Percentiles rank a stretch among this genome's conserved stretches.
Evolutionary conservation across 2,888 invertebrate species (phyloP).

Genomic region (Agapostemon virescens): DNA sequence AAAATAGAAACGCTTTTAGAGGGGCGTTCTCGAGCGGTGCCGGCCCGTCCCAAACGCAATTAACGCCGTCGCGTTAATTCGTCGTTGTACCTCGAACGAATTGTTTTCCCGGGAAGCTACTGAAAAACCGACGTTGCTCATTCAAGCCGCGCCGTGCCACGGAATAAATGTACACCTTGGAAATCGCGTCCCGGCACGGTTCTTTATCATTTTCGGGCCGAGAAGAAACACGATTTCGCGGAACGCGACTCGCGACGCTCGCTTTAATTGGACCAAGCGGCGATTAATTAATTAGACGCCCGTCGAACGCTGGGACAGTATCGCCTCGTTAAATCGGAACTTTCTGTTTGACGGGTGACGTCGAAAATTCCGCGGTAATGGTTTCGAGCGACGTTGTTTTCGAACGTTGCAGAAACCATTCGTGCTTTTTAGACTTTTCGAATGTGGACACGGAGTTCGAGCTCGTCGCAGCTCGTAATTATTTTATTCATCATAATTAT

Average conservation of each 20-base stretch:
- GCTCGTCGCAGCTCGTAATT: background rate
- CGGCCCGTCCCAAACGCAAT: constrained; percentile 40
- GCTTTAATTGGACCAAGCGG: background rate
- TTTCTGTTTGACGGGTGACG: background rate
- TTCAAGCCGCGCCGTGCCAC: background rate
- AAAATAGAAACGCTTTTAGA: constrained; percentile 31
- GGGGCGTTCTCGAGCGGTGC: background rate
- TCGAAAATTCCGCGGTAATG: background rate
- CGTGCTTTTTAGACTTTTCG: background rate
- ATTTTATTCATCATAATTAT: background rate
- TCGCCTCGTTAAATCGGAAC: background rate
- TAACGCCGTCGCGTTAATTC: constrained; percentile 38
- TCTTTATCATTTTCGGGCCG: background rate
- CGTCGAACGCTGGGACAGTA: background rate
- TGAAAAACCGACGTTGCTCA: constrained; percentile 34
- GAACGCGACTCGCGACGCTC: background rate
- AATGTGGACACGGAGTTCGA: background rate
- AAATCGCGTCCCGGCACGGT: background rate
- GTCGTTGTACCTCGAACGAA: constrained; percentile 36
- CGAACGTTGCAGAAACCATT: background rate
- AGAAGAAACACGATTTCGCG: background rate
- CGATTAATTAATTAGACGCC: background rate
- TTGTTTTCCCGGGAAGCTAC: constrained; percentile 36
- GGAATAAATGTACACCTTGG: background rate
- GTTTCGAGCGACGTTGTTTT: background rate